Conservation (phyloP, 2,888 invertebrate species). For the Melanophora roralis region DNA sequence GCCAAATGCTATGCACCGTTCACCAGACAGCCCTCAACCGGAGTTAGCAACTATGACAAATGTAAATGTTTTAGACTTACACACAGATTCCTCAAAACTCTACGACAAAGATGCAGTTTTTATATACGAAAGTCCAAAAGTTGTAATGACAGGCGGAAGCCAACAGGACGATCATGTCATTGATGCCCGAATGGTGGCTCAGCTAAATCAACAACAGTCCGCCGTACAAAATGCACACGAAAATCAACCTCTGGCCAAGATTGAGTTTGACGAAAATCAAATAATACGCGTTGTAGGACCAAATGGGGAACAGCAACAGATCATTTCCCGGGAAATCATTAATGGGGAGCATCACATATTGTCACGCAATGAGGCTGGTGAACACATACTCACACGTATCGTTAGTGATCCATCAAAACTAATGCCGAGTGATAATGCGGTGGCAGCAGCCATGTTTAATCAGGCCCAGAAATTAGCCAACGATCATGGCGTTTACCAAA, state of each 20-base stretch:
- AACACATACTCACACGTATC: slow-evolving; percentile 77
- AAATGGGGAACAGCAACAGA: slow-evolving; percentile 77
- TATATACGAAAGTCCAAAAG: slow-evolving; percentile 76
- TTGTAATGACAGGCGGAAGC: slow-evolving; percentile 69
- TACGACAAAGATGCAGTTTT: slow-evolving; percentile 77
- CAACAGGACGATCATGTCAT: slow-evolving; percentile 74
- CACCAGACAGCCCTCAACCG: slow-evolving; percentile 83
- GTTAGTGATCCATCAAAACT: slow-evolving; percentile 77
- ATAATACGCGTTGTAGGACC: slow-evolving; percentile 77
- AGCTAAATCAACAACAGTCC: slow-evolving; percentile 68
- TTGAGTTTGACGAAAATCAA: slow-evolving; percentile 77
- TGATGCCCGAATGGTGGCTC: slow-evolving; percentile 76
- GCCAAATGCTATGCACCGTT: slow-evolving; percentile 74
- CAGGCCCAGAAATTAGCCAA: slow-evolving; percentile 75
- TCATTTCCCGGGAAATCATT: slow-evolving; percentile 77
- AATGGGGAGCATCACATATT: slow-evolving; percentile 77
- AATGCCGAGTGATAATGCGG: slow-evolving; percentile 75
- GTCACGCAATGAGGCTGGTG: slow-evolving; percentile 77
- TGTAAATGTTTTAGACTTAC: slow-evolving; percentile 87
- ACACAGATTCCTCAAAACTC: slow-evolving; percentile 74
- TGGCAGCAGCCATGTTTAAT: slow-evolving; percentile 75
- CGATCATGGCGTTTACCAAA: slow-evolving; percentile 74
- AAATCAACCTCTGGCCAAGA: slow-evolving; percentile 75
- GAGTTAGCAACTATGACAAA: slow-evolving; percentile 93
- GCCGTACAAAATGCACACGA: slow-evolving; percentile 66